phyloP scores from a whole-genome alignment of 2,113 vertebrate species.

The Athene noctua region DNA sequence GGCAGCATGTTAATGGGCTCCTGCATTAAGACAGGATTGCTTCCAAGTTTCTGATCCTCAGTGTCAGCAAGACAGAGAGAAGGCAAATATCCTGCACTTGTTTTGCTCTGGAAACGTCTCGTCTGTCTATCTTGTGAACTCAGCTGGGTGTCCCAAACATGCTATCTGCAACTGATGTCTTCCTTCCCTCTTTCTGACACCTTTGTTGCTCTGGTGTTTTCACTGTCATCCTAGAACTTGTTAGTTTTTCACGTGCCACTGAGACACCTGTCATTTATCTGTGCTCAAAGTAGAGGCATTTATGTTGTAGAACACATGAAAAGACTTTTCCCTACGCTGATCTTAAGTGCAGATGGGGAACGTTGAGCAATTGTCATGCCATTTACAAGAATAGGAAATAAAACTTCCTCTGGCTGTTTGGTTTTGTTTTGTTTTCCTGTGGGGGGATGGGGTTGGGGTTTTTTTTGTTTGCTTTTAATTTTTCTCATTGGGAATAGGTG shows the following conservation, averaged over 20 bases:
- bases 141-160: neutral
- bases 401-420: neutral
- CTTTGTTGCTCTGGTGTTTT: neutral
- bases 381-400: neutral
- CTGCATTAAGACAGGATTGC: neutral
- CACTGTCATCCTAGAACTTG: neutral
- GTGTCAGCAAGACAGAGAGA: neutral
- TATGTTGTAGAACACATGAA: neutral
- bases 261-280: neutral
- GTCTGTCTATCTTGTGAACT: neutral
- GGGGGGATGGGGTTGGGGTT: accelerated
- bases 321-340: neutral
- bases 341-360: neutral
- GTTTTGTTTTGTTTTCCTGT: neutral
- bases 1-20: neutral
- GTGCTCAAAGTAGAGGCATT: neutral
- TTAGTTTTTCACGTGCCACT: neutral
- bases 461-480: neutral
- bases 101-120: neutral
- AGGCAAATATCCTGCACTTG: neutral
- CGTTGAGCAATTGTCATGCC: neutral
- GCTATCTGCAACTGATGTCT: neutral
- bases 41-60: neutral
- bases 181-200: neutral
- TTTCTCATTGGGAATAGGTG: neutral